Evolutionary conservation across 2,797 vertebrate genomes (phyloP), one percentile per base, ranked within the genome.

Genomic region (Myripristis murdjan): DNA sequence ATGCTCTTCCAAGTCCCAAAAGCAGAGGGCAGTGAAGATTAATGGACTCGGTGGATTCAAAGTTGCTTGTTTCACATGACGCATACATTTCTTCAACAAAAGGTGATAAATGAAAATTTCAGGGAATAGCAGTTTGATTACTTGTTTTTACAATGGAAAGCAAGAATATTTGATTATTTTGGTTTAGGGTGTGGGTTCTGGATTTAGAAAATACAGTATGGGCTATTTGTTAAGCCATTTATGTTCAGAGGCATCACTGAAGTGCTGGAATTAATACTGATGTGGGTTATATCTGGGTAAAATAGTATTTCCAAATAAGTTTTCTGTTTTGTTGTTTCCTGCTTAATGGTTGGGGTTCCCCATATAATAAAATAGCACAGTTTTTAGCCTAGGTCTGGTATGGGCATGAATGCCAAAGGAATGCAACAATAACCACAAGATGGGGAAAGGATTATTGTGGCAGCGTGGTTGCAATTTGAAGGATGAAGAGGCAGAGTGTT

Each of bases 381-480:
- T 43, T 3, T 15, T 43, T 43, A n/a, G 4, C 14, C 41, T 43
- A 12, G 16, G 41, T 43, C 12, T 43, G 41, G 16, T 2, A 43
- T 15, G 14, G 41, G 14, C 41, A 16, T 43, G 41, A 15, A 15
- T 4, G 41, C 41, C 41, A 43, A n/a, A 49, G 22, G 14, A 10
- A 12, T 66, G 31, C 39, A 44, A 11, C 37, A 35, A 39, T 39
- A 62, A 26, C 46, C 60, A 47, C 59, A 12, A 49, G 52, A 67
- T 60, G 16, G 57, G 41, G 66, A 67, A 54, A 58, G 48, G 24
- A 63, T 62, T 48, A 39, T 20, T 1, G 16, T 57, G 44, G 37
- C 56, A 18, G 37, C 3, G 11, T 59, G 54, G 18, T 18, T 18
- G 43, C 43, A 46, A 5, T 46, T 46, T 46, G 16, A 46, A 46